Conservation (phyloP, 2,113 vertebrate species). For the Cairina moschata region DNA sequence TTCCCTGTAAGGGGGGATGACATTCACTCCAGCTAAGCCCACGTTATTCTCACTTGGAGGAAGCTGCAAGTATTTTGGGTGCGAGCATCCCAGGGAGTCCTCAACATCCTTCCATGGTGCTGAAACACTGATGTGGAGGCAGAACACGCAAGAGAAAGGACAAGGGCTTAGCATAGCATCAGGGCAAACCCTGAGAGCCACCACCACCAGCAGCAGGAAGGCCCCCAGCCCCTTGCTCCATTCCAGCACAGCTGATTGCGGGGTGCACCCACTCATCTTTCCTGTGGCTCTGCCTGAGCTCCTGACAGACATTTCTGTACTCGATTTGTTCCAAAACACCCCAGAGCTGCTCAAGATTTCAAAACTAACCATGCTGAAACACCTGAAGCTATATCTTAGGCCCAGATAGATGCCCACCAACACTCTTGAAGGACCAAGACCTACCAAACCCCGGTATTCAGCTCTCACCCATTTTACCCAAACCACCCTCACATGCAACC, state of each 20-base stretch:
- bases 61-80: background rate
- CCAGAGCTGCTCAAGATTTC: background rate
- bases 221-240: background rate
- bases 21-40: background rate
- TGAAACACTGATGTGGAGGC: background rate
- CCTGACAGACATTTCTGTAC: background rate
- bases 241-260: background rate
- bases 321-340: background rate
- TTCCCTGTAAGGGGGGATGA: background rate
- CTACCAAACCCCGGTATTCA: rapidly evolving
- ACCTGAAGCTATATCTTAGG: background rate
- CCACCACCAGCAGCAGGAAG: rapidly evolving
- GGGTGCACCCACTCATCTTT: background rate
- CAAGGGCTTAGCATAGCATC: background rate
- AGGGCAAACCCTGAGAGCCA: background rate
- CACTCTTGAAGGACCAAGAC: background rate
- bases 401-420: rapidly evolving
- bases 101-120: background rate
- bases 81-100: rapidly evolving
- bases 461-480: background rate
- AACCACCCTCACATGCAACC: background rate
- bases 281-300: background rate
- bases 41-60: rapidly evolving
- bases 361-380: background rate
- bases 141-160: rapidly evolving